phyloP scores from a whole-genome alignment of 2,888 invertebrate genomes.

The Imbricaverruca yamaguchii region DNA sequence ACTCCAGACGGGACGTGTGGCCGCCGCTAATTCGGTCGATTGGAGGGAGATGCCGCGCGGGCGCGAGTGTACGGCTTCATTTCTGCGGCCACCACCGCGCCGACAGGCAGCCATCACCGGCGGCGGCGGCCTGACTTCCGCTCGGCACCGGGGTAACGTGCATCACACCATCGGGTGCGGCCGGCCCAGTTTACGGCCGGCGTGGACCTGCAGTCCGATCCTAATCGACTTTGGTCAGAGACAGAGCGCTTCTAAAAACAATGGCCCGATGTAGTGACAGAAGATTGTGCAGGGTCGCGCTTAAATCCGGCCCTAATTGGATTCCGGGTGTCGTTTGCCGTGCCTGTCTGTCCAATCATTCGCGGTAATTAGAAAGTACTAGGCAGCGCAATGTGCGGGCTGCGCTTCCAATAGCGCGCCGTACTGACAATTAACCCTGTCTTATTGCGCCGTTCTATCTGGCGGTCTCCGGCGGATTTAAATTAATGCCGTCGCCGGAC shows the following conservation, averaged over 20 bases:
- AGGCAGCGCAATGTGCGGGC: background rate
- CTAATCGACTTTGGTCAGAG: background rate
- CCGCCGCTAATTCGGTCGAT: too few relatives aligned
- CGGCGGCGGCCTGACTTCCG: too few relatives aligned
- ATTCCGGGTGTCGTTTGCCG: slow-evolving; percentile 10
- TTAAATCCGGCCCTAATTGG: slow-evolving; percentile 14
- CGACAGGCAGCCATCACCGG: too few relatives aligned
- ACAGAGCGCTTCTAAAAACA: slow-evolving; percentile 12
- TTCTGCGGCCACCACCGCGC: too few relatives aligned
- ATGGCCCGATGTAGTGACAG: slow-evolving; percentile 16
- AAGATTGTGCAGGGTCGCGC: background rate
- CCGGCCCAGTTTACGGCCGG: too few relatives aligned
- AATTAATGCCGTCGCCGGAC: slow-evolving; percentile 9
- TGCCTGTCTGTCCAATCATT: slow-evolving; percentile 20
- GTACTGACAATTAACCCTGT: slow-evolving; percentile 17
- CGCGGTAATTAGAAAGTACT: slow-evolving; percentile 21
- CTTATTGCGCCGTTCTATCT: slow-evolving; percentile 19
- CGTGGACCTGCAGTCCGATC: too few relatives aligned
- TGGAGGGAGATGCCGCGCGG: too few relatives aligned
- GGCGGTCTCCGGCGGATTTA: slow-evolving; percentile 1
- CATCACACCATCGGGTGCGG: too few relatives aligned
- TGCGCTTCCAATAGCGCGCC: background rate
- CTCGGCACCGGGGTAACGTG: too few relatives aligned
- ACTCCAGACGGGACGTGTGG: too few relatives aligned
- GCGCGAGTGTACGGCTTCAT: too few relatives aligned